A percentile compares a stretch with the other conserved stretches of the same genome.
Evolutionary conservation across 2,113 vertebrate species (phyloP).

Genomic region (Seriola dumerili): DNA sequence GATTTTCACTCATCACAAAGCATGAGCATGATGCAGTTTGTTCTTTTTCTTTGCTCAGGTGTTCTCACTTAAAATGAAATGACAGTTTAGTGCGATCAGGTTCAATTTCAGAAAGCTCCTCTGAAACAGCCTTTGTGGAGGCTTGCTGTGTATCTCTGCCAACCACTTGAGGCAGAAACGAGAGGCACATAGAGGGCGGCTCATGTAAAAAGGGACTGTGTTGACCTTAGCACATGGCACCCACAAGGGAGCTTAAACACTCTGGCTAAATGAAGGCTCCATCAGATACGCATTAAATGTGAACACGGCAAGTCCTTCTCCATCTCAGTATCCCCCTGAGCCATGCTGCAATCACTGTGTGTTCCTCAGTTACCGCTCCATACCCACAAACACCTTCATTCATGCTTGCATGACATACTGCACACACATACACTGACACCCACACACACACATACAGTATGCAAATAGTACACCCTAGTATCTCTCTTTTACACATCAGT

Average conservation of each 20-base stretch:
- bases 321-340: slow-evolving; percentile 58
- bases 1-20: slow-evolving; percentile 1
- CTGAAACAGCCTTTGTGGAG: slow-evolving; percentile 17
- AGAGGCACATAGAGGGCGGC: slow-evolving; percentile 38
- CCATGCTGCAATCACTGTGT: slow-evolving; percentile 45
- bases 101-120: not conserved
- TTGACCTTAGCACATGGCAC: slow-evolving; percentile 64
- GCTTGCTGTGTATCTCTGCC: slow-evolving; percentile 21
- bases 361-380: slow-evolving; percentile 41
- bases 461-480: not conserved
- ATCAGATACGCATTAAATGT: slow-evolving; percentile 58
- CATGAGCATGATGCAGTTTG: not conserved
- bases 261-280: slow-evolving; percentile 49
- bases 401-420: not conserved
- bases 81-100: not conserved
- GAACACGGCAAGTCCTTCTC: slow-evolving; percentile 40
- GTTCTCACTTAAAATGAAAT: slow-evolving; percentile 1
- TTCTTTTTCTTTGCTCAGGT: slow-evolving; percentile 1
- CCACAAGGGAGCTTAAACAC: slow-evolving; percentile 59
- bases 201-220: slow-evolving; percentile 40
- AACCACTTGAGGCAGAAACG: slow-evolving; percentile 31
- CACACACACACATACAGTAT: not conserved
- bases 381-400: slow-evolving; percentile 21
- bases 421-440: not conserved
- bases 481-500: slow-evolving; percentile 44